Percentiles rank a stretch among this genome's conserved stretches.
Evolutionary conservation across 2,113 vertebrate species (phyloP).

Genomic region (Melozone crissalis): DNA sequence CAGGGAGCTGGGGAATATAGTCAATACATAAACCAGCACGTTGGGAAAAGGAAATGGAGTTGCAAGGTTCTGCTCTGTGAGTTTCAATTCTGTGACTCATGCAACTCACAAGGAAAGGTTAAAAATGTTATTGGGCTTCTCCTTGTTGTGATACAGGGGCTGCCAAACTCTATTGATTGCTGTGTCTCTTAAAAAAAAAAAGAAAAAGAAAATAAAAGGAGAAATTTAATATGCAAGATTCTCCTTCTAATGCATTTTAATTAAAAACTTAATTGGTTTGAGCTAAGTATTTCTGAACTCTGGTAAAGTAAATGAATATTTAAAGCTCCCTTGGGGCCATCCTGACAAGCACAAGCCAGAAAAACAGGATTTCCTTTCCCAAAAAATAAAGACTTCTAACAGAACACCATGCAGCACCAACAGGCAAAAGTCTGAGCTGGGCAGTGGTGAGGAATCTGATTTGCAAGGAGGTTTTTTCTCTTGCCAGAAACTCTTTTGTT

Average conservation of each 20-base stretch:
- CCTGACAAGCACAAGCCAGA: not conserved
- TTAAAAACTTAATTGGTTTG: conserved; percentile 27
- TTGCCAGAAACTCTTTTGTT: not conserved
- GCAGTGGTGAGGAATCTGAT: not conserved
- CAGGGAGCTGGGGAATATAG: not conserved
- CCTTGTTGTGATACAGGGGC: not conserved
- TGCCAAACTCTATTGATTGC: not conserved
- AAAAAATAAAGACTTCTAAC: not conserved
- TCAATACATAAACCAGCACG: not conserved
- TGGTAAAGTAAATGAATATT: not conserved
- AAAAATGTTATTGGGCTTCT: not conserved
- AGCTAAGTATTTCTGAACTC: conserved; percentile 1
- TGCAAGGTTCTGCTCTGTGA: not conserved
- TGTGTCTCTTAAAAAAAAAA: not conserved
- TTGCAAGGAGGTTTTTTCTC: fast-evolving
- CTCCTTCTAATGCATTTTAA: not conserved
- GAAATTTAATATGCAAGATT: not conserved
- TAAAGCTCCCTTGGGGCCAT: not conserved
- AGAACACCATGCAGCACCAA: fast-evolving
- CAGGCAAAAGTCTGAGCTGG: not conserved
- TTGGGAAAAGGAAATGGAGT: not conserved
- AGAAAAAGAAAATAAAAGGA: not conserved
- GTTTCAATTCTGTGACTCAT: not conserved
- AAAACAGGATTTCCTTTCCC: not conserved
- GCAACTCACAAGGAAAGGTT: not conserved